A percentile compares a stretch with the other conserved stretches of the same genome.
These are phyloP conservation scores for Lepus townsendii DNA, from an alignment of 2,797 vertebrate species.

Conservation along the genomic window DNA sequence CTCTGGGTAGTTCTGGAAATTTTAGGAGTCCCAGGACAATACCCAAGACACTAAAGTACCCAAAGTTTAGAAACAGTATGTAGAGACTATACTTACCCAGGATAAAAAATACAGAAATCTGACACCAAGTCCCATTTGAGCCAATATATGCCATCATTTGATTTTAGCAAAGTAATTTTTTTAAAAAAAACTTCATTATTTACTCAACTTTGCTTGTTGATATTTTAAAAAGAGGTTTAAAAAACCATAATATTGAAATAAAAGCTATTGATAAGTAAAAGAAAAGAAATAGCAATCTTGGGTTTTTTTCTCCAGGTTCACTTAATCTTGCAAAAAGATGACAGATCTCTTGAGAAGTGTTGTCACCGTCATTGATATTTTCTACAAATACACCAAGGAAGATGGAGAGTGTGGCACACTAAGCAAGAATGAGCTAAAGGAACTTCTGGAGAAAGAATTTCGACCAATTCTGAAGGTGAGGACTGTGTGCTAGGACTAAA, in stretches of 20 bases:
- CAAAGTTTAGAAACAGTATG: background rate
- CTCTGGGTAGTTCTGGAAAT: constrained; percentile 12
- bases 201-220: background rate
- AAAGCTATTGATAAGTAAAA: constrained; percentile 22
- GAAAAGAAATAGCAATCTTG: constrained; percentile 5
- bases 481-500: background rate
- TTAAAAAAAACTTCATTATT: constrained; percentile 18
- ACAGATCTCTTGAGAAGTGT: constrained; percentile 78
- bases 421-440: constrained; percentile 90
- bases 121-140: background rate
- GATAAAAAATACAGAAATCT: background rate
- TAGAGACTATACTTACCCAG: constrained; percentile 5
- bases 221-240: constrained; percentile 54
- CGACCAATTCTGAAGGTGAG: constrained; percentile 85
- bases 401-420: constrained; percentile 86
- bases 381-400: constrained; percentile 89
- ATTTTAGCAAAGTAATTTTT: constrained; percentile 14
- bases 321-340: constrained; percentile 76
- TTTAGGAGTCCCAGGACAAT: background rate
- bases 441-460: constrained; percentile 88
- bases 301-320: constrained; percentile 57
- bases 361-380: constrained; percentile 88
- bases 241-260: constrained; percentile 51
- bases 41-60: background rate
- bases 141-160: background rate